A percentile compares a stretch with the other conserved stretches of the same genome.
These are phyloP conservation scores for Lithobates sylvaticus DNA, from an alignment of 2,797 vertebrate species.

Conservation along the genomic window DNA sequence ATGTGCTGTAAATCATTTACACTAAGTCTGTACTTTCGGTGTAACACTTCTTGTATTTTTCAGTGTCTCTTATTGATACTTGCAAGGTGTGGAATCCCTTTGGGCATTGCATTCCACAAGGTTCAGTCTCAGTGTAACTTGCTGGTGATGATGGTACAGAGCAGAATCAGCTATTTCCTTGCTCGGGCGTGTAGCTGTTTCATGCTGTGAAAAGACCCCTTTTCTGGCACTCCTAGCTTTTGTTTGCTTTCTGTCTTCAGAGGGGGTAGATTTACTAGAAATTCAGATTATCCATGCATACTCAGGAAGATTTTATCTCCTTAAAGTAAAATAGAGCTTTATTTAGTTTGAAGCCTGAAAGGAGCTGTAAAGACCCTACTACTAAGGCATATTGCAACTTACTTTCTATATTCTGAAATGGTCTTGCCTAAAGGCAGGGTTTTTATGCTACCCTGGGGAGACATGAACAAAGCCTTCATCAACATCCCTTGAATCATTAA, in stretches of 20 bases:
- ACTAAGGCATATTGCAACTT: background rate
- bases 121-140: slow-evolving; percentile 27
- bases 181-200: background rate
- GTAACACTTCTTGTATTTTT: too few species aligned
- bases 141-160: slow-evolving; percentile 1
- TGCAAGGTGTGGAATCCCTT: slow-evolving; percentile 20
- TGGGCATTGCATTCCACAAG: slow-evolving; percentile 39
- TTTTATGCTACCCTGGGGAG: background rate
- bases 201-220: slow-evolving; percentile 32
- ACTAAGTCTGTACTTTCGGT: too few species aligned
- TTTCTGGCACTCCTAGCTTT: background rate
- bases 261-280: background rate
- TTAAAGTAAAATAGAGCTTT: background rate
- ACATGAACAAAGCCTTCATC: background rate
- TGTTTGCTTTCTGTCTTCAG: background rate
- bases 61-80: background rate
- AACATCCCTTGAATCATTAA: too few species aligned
- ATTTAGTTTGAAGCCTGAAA: background rate
- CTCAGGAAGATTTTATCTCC: too few species aligned
- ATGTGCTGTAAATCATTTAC: background rate
- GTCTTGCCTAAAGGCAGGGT: background rate
- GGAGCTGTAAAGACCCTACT: background rate
- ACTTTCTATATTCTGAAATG: background rate
- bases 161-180: background rate
- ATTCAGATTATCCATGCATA: background rate